Conservation (phyloP, 2,888 invertebrate genomes). For the Panzeria rudis region DNA sequence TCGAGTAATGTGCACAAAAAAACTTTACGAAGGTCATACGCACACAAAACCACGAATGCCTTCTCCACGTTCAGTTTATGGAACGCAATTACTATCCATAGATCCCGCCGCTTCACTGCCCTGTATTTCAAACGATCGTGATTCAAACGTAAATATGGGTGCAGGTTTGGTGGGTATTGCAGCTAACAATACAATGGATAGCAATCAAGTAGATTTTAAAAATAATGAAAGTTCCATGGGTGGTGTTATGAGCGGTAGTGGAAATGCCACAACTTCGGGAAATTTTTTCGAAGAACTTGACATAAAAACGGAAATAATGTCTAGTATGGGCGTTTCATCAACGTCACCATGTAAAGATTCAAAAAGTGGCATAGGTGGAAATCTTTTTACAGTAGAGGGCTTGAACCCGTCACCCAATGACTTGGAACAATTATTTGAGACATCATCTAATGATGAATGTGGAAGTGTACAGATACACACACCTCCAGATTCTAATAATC, state of each 20-base stretch:
- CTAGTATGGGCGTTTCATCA: constrained; percentile 78
- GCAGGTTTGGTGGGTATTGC: constrained; percentile 80
- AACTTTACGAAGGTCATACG: constrained; percentile 87
- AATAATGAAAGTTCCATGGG: constrained; percentile 54
- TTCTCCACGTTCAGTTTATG: constrained; percentile 81
- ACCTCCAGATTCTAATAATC: constrained; percentile 94
- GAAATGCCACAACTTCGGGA: constrained; percentile 53
- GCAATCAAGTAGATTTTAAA: constrained; percentile 65
- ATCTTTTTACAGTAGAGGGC: constrained; percentile 94
- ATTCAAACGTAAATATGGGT: constrained; percentile 55
- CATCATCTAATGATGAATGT: constrained; percentile 85
- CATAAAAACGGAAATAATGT: constrained; percentile 77
- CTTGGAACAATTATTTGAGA: constrained; percentile 95
- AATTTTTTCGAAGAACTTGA: constrained; percentile 78
- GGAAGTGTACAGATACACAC: constrained; percentile 90
- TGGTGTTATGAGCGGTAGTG: constrained; percentile 64
- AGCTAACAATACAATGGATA: constrained; percentile 54
- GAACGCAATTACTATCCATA: constrained; percentile 77
- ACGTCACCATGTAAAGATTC: constrained; percentile 80
- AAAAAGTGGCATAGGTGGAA: constrained; percentile 79
- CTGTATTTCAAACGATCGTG: constrained; percentile 24
- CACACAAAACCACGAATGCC: constrained; percentile 84
- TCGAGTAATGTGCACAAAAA: constrained; percentile 82
- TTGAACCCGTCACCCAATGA: constrained; percentile 94
- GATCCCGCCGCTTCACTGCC: constrained; percentile 74